phyloP scores from a whole-genome alignment of 2,888 invertebrate species.

The Dicyrtoma fusca region DNA sequence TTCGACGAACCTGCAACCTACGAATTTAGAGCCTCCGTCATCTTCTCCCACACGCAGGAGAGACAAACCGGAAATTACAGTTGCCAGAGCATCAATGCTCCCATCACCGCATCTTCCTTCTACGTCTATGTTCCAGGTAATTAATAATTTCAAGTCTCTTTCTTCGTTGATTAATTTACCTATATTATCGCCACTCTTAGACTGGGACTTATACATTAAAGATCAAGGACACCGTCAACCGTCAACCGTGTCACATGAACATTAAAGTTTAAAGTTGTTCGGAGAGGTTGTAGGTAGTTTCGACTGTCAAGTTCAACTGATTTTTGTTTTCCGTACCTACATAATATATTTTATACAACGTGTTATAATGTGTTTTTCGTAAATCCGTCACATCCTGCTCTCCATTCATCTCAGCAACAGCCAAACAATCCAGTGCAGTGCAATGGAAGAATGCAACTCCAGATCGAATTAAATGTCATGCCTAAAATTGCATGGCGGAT shows the following conservation, averaged over 20 bases:
- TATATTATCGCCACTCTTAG: too few species aligned
- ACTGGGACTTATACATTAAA: too few species aligned
- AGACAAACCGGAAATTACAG: conserved; percentile 48
- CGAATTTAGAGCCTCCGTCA: conserved; percentile 40
- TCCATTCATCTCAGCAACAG: too few species aligned
- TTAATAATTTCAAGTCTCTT: background rate
- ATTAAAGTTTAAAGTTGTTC: too few species aligned
- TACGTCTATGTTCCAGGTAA: conserved; percentile 50
- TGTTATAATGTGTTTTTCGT: background rate
- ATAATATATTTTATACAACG: background rate
- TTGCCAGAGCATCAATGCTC: conserved; percentile 42
- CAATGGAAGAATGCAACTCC: background rate
- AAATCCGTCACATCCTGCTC: conserved; percentile 19
- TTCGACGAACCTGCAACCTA: conserved; percentile 42
- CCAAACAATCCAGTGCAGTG: background rate
- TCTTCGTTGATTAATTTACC: too few species aligned
- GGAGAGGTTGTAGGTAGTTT: too few species aligned
- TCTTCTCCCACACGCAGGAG: conserved; percentile 46
- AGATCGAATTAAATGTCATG: too few species aligned
- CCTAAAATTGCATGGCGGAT: too few species aligned
- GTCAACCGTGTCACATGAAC: too few species aligned
- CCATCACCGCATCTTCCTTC: conserved; percentile 31
- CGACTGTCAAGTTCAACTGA: too few species aligned
- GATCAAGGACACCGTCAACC: too few species aligned
- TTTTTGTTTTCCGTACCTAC: too few species aligned